These are phyloP conservation scores for Lasaia peninsularis DNA, from an alignment of 1,140 invertebrate species.

Conservation along the genomic window DNA sequence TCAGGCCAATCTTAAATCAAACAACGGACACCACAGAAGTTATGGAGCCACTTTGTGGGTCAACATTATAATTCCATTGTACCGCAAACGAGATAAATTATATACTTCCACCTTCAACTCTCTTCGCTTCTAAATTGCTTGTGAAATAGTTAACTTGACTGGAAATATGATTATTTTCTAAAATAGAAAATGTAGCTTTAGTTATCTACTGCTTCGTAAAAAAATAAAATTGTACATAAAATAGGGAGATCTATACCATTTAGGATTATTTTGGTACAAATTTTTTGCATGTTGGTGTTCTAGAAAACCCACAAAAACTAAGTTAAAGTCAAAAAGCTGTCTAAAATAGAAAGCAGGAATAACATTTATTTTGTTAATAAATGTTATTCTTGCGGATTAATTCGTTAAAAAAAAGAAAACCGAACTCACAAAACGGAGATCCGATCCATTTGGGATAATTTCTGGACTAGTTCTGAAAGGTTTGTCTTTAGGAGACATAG, in stretches of 20 bases:
- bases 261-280: neutral
- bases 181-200: too few relatives aligned
- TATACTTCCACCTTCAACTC: neutral
- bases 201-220: too few relatives aligned
- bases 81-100: conserved; percentile 5
- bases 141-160: neutral
- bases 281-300: too few relatives aligned
- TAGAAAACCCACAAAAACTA: too few relatives aligned
- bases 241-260: neutral
- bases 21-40: neutral
- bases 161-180: too few relatives aligned
- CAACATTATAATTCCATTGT: conserved; percentile 6
- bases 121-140: conserved; percentile 3
- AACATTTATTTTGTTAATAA: too few relatives aligned
- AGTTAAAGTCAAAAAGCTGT: too few relatives aligned
- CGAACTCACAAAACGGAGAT: neutral
- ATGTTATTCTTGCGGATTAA: neutral
- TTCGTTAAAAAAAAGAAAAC: neutral
- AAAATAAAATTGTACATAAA: neutral
- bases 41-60: neutral
- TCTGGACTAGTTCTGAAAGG: neutral
- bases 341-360: too few relatives aligned
- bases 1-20: conserved; percentile 2
- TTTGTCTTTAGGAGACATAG: too few relatives aligned
- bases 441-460: neutral